Conservation (phyloP, 2,113 vertebrate genomes). For the Hyperoodon ampullatus region DNA sequence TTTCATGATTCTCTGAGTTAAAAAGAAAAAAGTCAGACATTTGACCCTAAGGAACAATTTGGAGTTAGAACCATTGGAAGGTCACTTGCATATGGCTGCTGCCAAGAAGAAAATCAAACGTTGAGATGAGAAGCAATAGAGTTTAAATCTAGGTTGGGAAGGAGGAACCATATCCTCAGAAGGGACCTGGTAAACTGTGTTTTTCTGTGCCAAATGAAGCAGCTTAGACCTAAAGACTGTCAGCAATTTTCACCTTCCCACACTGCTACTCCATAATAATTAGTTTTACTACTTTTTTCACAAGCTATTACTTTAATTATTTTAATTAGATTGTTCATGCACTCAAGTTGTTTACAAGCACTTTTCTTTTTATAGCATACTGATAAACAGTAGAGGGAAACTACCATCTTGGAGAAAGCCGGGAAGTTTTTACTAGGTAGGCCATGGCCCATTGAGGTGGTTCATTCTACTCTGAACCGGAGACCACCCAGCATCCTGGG, state of each 20-base stretch:
- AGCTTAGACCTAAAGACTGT: slow-evolving; percentile 59
- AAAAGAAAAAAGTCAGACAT: not conserved
- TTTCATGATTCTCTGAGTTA: not conserved
- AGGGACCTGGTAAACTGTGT: not conserved
- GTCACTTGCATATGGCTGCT: not conserved
- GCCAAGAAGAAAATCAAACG: slow-evolving; percentile 30
- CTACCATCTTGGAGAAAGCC: slow-evolving; percentile 31
- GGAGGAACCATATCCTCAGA: not conserved
- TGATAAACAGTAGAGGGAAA: slow-evolving; percentile 61
- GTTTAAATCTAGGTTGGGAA: not conserved
- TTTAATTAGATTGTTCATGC: slow-evolving; percentile 76
- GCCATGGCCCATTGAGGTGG: not conserved
- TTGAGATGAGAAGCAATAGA: not conserved
- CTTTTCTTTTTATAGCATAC: slow-evolving; percentile 64
- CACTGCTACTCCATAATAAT: slow-evolving; percentile 65
- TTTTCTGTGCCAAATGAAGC: not conserved
- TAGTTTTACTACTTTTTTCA: slow-evolving; percentile 71
- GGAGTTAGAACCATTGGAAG: not conserved
- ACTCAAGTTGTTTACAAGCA: slow-evolving; percentile 59
- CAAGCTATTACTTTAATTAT: slow-evolving; percentile 77
- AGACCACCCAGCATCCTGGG: not conserved
- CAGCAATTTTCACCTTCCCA: slow-evolving; percentile 66
- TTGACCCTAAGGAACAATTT: not conserved
- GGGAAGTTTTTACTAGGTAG: not conserved
- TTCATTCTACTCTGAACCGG: not conserved